Conservation (phyloP, 2,113 vertebrate genomes). For the Sciurus niger region DNA sequence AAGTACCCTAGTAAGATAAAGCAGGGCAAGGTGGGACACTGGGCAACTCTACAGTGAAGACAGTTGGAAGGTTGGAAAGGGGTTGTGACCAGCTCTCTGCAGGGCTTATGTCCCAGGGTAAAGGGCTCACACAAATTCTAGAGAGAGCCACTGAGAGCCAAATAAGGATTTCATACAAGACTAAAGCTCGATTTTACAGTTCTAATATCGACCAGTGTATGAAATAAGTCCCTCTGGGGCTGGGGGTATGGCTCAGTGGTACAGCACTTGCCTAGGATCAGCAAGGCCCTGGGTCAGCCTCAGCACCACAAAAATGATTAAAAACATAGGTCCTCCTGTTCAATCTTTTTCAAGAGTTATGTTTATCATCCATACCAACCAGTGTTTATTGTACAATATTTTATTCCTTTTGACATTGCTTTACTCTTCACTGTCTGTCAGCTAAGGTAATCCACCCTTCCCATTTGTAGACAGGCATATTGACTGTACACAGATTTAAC, state of each 20-base stretch:
- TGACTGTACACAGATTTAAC: not conserved
- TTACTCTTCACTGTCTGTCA: not conserved
- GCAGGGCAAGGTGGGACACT: not conserved
- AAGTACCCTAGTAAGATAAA: not conserved
- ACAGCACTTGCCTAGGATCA: too few species aligned
- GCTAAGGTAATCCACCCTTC: not conserved
- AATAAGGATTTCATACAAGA: not conserved
- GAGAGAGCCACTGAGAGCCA: not conserved
- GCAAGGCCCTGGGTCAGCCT: too few species aligned
- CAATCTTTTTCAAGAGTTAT: slow-evolving; percentile 11
- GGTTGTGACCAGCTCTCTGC: not conserved
- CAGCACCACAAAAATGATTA: too few species aligned
- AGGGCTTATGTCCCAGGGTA: not conserved
- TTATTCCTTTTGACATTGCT: slow-evolving; percentile 26
- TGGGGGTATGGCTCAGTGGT: too few species aligned
- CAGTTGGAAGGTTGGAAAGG: not conserved
- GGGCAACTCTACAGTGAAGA: not conserved
- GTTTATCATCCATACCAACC: not conserved
- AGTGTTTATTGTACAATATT: slow-evolving; percentile 21
- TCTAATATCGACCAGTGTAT: not conserved
- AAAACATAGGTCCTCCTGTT: not conserved
- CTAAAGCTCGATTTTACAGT: not conserved
- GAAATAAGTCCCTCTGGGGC: not conserved
- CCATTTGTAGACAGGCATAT: not conserved
- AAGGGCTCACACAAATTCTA: not conserved